A percentile compares a stretch with the other conserved stretches of the same genome.
Conservation (phyloP, 2,797 vertebrate genomes). For the Mormyrops attenuatus region DNA sequence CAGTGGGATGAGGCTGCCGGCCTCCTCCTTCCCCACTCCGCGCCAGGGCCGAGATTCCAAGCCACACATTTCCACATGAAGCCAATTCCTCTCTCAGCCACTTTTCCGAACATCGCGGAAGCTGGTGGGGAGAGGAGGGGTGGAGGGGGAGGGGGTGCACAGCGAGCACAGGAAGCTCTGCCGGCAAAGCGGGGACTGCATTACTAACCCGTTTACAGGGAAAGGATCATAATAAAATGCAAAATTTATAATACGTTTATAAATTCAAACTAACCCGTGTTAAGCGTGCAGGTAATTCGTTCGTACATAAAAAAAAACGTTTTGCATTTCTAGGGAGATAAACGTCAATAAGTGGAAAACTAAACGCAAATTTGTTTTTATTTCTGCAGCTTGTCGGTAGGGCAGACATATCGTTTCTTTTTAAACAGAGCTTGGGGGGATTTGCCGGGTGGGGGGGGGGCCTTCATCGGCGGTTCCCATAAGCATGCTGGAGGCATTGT, state of each 20-base stretch:
- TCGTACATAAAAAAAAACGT: background rate
- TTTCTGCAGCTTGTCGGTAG: background rate
- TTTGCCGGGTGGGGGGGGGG: background rate
- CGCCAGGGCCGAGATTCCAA: background rate
- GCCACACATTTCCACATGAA: background rate
- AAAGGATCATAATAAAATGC: background rate
- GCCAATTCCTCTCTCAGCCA: background rate
- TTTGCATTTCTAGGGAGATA: background rate
- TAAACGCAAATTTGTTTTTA: background rate
- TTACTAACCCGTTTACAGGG: background rate
- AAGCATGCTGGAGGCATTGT: background rate
- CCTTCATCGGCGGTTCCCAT: background rate
- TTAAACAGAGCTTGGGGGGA: background rate
- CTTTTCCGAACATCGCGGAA: background rate
- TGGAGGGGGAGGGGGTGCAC: background rate
- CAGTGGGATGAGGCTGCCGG: background rate
- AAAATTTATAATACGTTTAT: background rate
- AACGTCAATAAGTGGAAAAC: background rate
- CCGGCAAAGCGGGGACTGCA: background rate
- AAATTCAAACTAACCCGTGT: background rate
- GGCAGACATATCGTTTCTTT: background rate
- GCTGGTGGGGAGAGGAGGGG: too few species aligned
- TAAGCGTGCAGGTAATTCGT: background rate
- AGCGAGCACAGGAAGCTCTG: background rate
- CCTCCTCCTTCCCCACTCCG: background rate